Evolutionary conservation across 1,140 invertebrate species (phyloP).

Genomic region (Heterodera carotae): DNA sequence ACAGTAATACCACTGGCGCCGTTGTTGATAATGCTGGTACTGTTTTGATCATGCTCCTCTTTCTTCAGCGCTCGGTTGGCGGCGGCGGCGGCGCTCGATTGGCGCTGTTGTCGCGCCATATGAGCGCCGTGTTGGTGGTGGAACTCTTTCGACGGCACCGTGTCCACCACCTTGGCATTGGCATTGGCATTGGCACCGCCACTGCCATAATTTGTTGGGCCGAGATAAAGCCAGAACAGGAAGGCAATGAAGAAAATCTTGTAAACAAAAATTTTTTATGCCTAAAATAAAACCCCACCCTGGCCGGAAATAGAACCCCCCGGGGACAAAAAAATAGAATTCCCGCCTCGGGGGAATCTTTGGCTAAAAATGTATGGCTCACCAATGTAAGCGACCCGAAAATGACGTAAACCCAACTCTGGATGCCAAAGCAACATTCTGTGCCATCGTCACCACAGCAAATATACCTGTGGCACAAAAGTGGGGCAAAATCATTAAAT

Average conservation of each 20-base stretch:
- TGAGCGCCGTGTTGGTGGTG: no score
- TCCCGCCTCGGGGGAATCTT: no score
- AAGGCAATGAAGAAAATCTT: conserved; percentile 12
- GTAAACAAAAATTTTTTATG: neutral
- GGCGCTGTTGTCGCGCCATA: no score
- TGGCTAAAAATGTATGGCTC: no score
- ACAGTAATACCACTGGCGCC: no score
- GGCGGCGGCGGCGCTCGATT: no score
- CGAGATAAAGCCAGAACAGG: conserved; percentile 31
- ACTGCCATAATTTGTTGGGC: conserved; percentile 32
- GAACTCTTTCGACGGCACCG: neutral
- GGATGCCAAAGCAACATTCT: conserved; percentile 48
- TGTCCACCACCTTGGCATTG: conserved; percentile 28
- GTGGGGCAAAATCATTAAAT: neutral
- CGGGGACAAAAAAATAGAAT: no score
- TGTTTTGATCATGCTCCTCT: no score
- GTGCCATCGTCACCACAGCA: conserved; percentile 43
- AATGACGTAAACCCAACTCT: conserved; percentile 51
- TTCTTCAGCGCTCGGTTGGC: no score
- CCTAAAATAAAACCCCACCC: no score
- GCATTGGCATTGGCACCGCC: conserved; percentile 28
- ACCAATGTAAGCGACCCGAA: conserved; percentile 39
- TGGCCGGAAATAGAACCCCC: no score
- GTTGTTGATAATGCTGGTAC: no score
- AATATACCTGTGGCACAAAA: conserved; percentile 35